Evolutionary conservation across 2,113 vertebrate species (phyloP).

Genomic region (Hemibagrus wyckioides): DNA sequence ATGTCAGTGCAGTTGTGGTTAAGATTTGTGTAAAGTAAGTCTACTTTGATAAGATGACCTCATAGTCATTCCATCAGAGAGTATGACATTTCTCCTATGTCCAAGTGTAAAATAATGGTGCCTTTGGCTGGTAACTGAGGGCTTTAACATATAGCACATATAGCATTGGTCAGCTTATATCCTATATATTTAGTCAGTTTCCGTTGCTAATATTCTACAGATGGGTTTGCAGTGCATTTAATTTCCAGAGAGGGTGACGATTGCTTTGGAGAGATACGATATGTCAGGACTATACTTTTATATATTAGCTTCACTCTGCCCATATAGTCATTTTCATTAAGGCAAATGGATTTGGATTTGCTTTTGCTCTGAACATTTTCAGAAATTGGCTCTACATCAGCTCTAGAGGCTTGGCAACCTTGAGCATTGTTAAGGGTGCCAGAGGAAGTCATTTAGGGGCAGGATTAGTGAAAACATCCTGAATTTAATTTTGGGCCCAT

Average conservation of each 20-base stretch:
- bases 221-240: slow-evolving; percentile 60
- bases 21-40: slow-evolving; percentile 5
- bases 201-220: slow-evolving; percentile 37
- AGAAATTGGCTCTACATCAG: slow-evolving; percentile 56
- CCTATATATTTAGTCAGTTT: slow-evolving; percentile 38
- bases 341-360: slow-evolving; percentile 27
- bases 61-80: background rate
- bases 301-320: slow-evolving; percentile 1
- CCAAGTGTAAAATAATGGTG: slow-evolving; percentile 8
- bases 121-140: slow-evolving; percentile 46
- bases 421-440: slow-evolving; percentile 48
- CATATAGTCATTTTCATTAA: slow-evolving; percentile 22
- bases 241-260: slow-evolving; percentile 52
- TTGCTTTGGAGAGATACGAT: slow-evolving; percentile 1
- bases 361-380: slow-evolving; percentile 56
- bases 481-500: slow-evolving; percentile 55
- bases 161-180: slow-evolving; percentile 49
- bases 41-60: background rate
- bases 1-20: background rate
- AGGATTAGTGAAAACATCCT: slow-evolving; percentile 59
- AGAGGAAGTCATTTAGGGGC: slow-evolving; percentile 63
- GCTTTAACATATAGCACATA: slow-evolving; percentile 57
- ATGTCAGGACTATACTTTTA: background rate
- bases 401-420: slow-evolving; percentile 54
- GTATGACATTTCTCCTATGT: background rate